A percentile compares a stretch with the other conserved stretches of the same genome.
Evolutionary conservation across 1,140 invertebrate genomes (phyloP).

Genomic region (Capitella teleta): DNA sequence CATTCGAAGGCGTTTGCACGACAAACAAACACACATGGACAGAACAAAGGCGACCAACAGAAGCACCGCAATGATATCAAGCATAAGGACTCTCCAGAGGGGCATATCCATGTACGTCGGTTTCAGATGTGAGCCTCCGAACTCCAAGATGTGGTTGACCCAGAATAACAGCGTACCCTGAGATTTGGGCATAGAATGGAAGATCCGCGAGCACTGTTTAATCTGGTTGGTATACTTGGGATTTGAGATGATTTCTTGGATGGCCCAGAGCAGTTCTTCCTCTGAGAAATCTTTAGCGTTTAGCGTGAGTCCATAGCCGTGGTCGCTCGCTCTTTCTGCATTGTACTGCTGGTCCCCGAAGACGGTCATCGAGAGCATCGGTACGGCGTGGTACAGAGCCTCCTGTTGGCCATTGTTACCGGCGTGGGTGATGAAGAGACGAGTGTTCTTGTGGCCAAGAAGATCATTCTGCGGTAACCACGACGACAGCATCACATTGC

Average conservation of each 20-base stretch:
- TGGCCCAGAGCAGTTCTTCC: conserved; percentile 18
- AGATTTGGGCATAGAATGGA: neutral
- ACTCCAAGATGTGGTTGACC: conserved; percentile 8
- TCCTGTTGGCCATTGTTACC: conserved; percentile 14
- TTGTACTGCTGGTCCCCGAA: conserved; percentile 30
- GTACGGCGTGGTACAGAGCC: conserved; percentile 14
- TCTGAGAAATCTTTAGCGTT: conserved; percentile 21
- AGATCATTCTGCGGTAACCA: conserved; percentile 56
- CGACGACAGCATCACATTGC: conserved; percentile 57
- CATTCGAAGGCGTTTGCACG: too few species aligned
- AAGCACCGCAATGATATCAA: conserved; percentile 2
- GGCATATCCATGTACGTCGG: neutral
- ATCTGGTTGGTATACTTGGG: neutral
- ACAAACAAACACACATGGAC: too few species aligned
- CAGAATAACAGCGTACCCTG: conserved; percentile 3
- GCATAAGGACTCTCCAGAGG: conserved; percentile 3
- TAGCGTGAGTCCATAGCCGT: conserved; percentile 21
- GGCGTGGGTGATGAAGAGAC: conserved; percentile 11
- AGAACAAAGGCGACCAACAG: neutral
- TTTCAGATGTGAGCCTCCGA: conserved; percentile 7
- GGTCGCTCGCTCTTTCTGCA: conserved; percentile 22
- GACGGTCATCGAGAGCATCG: conserved; percentile 13
- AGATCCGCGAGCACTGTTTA: conserved; percentile 1
- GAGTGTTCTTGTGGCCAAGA: conserved; percentile 47
- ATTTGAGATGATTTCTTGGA: conserved; percentile 18